phyloP scores from a whole-genome alignment of 2,888 invertebrate species.

The Eupithecia insigniata region DNA sequence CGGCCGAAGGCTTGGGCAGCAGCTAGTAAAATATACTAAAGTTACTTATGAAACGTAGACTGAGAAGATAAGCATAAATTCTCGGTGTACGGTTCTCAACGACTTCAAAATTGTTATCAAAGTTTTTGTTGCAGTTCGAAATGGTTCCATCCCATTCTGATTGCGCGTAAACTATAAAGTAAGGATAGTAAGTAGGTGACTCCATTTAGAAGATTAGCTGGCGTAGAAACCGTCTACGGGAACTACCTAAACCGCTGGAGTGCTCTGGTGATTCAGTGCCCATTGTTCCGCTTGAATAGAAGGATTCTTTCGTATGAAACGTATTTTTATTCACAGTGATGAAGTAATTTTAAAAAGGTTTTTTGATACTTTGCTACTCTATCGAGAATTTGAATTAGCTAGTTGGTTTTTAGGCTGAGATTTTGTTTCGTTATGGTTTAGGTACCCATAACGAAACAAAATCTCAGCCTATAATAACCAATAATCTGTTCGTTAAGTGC shows the following conservation, averaged over 20 bases:
- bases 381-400: background rate
- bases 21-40: no score
- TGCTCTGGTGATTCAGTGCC: conserved; percentile 21
- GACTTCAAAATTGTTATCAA: background rate
- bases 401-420: background rate
- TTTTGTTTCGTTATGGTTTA: background rate
- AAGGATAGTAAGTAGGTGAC: conserved; percentile 46
- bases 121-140: background rate
- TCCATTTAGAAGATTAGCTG: conserved; percentile 70
- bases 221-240: conserved; percentile 64
- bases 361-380: background rate
- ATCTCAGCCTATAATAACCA: no score
- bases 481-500: background rate
- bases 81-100: no score
- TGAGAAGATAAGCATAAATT: no score
- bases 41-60: no score
- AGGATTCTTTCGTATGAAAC: background rate
- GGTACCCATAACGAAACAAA: no score
- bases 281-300: conserved; percentile 14
- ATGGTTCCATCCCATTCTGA: background rate
- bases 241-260: conserved; percentile 46
- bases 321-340: background rate
- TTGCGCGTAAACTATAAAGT: background rate
- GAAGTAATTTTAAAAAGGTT: background rate
- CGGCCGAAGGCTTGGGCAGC: no score